A percentile compares a stretch with the other conserved stretches of the same genome.
Conservation (phyloP, 2,113 vertebrate species). For the Scomber colias region DNA sequence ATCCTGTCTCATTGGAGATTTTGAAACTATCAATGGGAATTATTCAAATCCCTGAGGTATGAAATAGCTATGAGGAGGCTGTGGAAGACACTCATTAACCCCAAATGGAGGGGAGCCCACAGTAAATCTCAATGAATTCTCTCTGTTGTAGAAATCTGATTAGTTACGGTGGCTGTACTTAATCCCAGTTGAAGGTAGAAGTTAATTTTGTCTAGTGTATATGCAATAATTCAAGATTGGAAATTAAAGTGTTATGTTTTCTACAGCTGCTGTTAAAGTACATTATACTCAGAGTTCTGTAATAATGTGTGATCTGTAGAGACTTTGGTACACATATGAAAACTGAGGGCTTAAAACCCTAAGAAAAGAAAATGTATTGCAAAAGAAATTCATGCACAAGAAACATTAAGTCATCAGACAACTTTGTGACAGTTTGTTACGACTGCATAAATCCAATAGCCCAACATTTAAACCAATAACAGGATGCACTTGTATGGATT, state of each 20-base stretch:
- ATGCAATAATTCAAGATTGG: conserved; percentile 44
- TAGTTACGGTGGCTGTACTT: conserved; percentile 76
- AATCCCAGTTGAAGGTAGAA: conserved; percentile 78
- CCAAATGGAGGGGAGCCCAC: conserved; percentile 72
- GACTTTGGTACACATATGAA: background rate
- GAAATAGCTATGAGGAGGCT: conserved; percentile 77
- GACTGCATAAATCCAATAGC: conserved; percentile 59
- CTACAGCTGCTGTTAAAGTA: conserved; percentile 21
- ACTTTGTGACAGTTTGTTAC: conserved; percentile 43
- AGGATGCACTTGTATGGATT: conserved; percentile 68
- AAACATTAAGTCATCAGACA: conserved; percentile 64
- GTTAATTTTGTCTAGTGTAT: conserved; percentile 70
- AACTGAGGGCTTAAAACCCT: conserved; percentile 10
- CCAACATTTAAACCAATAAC: conserved; percentile 60
- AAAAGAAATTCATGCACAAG: background rate
- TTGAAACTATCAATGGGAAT: conserved; percentile 84
- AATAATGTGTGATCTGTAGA: background rate
- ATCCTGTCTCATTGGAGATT: conserved; percentile 81
- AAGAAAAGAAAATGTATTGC: background rate
- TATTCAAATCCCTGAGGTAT: conserved; percentile 84
- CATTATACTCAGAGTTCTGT: background rate
- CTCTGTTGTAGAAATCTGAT: conserved; percentile 75
- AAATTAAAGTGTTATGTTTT: conserved; percentile 35
- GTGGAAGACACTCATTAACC: conserved; percentile 83
- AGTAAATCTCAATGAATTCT: conserved; percentile 76